Conservation (phyloP, 2,888 invertebrate species). For the Agrochola litura region DNA sequence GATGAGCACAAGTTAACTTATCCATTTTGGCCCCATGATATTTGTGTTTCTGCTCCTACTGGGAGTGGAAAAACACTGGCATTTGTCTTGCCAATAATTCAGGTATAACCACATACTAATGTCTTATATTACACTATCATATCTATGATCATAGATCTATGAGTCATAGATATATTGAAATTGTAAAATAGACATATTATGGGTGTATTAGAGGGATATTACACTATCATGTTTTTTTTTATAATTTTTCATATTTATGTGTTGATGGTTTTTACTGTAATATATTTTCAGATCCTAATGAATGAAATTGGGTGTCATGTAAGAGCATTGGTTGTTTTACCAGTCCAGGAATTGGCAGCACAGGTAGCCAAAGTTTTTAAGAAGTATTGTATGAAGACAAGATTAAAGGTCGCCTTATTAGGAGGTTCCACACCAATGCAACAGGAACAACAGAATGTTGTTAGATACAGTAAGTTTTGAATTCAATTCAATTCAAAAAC, state of each 20-base stretch:
- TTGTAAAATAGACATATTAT: too few relatives aligned
- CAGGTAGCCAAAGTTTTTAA: conserved; percentile 97
- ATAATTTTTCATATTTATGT: background rate
- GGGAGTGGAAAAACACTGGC: conserved; percentile 99
- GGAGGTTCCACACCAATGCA: conserved; percentile 93
- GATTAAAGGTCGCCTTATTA: conserved; percentile 93
- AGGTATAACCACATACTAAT: conserved; percentile 84
- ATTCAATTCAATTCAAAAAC: conserved; percentile 67
- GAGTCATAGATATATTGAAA: too few relatives aligned
- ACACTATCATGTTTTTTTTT: too few relatives aligned
- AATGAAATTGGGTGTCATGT: conserved; percentile 92
- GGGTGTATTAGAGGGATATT: too few relatives aligned
- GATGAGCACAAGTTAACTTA: conserved; percentile 90
- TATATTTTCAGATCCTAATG: conserved; percentile 89
- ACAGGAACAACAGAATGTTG: conserved; percentile 92
- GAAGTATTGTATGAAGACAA: conserved; percentile 92
- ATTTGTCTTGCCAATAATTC: conserved; percentile 97
- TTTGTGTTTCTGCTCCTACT: conserved; percentile 99
- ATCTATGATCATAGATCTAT: too few relatives aligned
- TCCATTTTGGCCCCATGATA: conserved; percentile 94
- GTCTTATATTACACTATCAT: too few relatives aligned
- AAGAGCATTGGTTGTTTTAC: conserved; percentile 97
- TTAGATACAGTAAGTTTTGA: conserved; percentile 85
- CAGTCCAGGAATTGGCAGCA: conserved; percentile 97
- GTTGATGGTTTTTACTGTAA: background rate